These are phyloP conservation scores for Gari tellinella DNA, from an alignment of 2,888 invertebrate species.

Conservation along the genomic window DNA sequence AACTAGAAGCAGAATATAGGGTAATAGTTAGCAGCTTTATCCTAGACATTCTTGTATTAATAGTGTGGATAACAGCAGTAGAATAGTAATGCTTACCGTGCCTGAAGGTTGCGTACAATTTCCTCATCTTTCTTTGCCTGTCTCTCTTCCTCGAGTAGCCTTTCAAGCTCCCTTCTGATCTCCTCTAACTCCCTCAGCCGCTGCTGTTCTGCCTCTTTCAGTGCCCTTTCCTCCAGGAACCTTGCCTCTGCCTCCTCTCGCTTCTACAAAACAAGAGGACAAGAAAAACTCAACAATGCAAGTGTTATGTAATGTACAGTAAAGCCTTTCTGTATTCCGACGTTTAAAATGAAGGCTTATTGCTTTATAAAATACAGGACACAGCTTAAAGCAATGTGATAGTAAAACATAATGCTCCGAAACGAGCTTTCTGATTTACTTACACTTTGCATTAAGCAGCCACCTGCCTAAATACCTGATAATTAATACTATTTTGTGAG, in stretches of 20 bases:
- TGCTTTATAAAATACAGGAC: no score
- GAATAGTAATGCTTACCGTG: conserved; percentile 72
- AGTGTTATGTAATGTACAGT: background rate
- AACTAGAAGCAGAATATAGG: no score
- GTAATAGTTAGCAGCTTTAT: no score
- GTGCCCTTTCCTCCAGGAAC: conserved; percentile 86
- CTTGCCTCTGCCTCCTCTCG: conserved; percentile 85
- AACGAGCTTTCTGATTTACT: no score
- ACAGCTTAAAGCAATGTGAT: no score
- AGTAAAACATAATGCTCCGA: no score
- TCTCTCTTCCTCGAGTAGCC: conserved; percentile 91
- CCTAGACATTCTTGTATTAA: no score
- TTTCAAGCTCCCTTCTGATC: conserved; percentile 89
- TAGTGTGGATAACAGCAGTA: no score
- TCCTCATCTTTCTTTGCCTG: conserved; percentile 94
- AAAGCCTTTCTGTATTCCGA: background rate
- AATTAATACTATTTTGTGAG: no score
- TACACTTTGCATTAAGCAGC: no score
- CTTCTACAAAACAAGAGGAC: conserved; percentile 84
- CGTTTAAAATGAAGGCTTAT: no score
- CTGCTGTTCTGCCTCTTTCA: conserved; percentile 90
- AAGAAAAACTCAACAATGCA: background rate
- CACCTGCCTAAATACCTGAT: no score
- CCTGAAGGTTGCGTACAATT: conserved; percentile 87
- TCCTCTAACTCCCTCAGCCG: conserved; percentile 90